Percentiles rank a stretch among this genome's conserved stretches.
phyloP scores from a whole-genome alignment of 2,113 vertebrate genomes.

The Mellivora capensis region DNA sequence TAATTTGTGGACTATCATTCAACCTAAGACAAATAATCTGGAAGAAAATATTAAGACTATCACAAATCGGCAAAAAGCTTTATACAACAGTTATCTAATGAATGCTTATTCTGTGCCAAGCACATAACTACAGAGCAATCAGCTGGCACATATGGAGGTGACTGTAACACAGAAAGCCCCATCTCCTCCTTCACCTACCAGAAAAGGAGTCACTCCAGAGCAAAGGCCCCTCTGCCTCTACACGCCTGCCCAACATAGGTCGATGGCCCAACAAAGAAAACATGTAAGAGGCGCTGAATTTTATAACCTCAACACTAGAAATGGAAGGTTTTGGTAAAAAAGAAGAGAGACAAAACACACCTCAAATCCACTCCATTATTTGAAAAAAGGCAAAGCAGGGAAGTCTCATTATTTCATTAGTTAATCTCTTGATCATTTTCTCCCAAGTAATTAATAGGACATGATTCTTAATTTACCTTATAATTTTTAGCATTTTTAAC shows the following conservation, averaged over 20 bases:
- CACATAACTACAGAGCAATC: neutral
- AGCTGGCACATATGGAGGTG: neutral
- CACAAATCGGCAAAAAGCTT: neutral
- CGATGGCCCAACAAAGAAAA: neutral
- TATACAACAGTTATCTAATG: neutral
- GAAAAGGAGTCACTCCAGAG: neutral
- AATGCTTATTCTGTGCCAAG: neutral
- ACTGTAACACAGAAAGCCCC: neutral
- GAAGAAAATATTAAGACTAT: neutral
- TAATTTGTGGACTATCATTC: neutral
- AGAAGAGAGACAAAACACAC: neutral
- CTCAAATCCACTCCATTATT: neutral
- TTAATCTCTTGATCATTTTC: neutral
- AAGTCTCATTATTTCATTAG: neutral
- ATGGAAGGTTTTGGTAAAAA: neutral
- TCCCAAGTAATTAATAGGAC: neutral
- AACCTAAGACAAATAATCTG: neutral
- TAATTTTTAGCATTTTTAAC: neutral
- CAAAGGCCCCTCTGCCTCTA: no score
- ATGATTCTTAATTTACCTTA: neutral
- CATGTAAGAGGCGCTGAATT: neutral
- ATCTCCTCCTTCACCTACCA: neutral
- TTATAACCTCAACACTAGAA: neutral
- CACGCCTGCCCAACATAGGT: neutral
- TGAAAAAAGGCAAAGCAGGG: neutral